Evolutionary conservation across 2,797 vertebrate species (phyloP).

Genomic region (Sebastes oblongus): DNA sequence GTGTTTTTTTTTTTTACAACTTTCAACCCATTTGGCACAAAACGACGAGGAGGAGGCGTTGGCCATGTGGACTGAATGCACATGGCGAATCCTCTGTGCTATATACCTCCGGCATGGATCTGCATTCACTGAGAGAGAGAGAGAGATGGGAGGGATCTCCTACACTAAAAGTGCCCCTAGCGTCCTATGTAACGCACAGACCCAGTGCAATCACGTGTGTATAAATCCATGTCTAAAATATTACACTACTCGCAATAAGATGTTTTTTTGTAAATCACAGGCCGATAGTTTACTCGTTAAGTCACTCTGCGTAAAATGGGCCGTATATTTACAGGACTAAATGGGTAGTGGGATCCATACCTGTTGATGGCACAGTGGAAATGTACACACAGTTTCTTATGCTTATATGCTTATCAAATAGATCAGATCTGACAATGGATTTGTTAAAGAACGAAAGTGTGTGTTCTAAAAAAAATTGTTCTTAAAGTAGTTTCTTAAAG

Average conservation of each 20-base stretch:
- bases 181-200: conserved; percentile 39
- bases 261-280: conserved; percentile 22
- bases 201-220: conserved; percentile 35
- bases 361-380: conserved; percentile 19
- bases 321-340: background rate
- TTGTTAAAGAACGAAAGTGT: background rate
- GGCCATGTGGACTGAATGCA: conserved; percentile 48
- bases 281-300: background rate
- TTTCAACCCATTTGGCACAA: background rate
- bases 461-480: no score
- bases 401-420: background rate
- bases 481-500: no score
- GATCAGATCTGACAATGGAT: background rate
- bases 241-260: conserved; percentile 38
- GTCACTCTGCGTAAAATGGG: background rate
- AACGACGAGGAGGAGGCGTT: conserved; percentile 7
- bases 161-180: conserved; percentile 45
- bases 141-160: conserved; percentile 59
- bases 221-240: conserved; percentile 41
- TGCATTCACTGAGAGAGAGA: conserved; percentile 33
- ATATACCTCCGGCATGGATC: conserved; percentile 50
- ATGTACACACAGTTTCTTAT: background rate
- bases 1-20: background rate
- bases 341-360: background rate
- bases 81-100: conserved; percentile 57